Evolutionary conservation across 2,888 invertebrate genomes (phyloP).

Genomic region (Heteromurus nitidus): DNA sequence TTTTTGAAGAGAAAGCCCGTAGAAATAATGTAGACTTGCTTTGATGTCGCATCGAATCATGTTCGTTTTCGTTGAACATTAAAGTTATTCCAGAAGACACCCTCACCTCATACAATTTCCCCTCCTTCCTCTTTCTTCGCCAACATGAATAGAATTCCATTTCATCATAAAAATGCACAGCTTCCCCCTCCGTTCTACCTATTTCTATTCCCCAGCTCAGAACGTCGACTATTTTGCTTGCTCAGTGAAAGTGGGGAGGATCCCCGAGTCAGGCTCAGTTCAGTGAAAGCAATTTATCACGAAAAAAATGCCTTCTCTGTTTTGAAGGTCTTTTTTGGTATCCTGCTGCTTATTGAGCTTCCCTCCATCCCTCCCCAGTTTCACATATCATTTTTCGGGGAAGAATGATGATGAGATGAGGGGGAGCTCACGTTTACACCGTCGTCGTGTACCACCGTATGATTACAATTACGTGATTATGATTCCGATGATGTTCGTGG

Average conservation of each 20-base stretch:
- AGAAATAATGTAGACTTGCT: too few species aligned
- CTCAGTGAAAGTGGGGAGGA: constrained; percentile 28
- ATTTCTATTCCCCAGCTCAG: not conserved
- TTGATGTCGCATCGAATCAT: too few species aligned
- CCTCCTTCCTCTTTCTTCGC: too few species aligned
- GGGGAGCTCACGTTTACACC: not conserved
- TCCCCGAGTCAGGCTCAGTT: too few species aligned
- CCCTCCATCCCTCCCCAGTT: constrained; percentile 3
- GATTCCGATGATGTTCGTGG: constrained; percentile 33
- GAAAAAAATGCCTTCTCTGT: constrained; percentile 22
- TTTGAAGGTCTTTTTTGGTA: constrained; percentile 35
- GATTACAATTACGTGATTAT: constrained; percentile 57
- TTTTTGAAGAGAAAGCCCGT: too few species aligned
- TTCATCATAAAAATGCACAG: too few species aligned
- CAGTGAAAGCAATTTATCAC: constrained; percentile 57
- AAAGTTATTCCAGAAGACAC: too few species aligned
- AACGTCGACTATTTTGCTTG: not conserved
- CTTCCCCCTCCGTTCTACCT: not conserved
- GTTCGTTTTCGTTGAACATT: too few species aligned
- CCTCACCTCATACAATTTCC: not conserved
- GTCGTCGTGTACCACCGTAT: not conserved
- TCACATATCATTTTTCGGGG: constrained; percentile 30
- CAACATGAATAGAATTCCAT: too few species aligned
- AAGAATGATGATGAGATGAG: constrained; percentile 41
- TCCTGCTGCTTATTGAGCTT: constrained; percentile 36